phyloP scores from a whole-genome alignment of 2,797 vertebrate species.

The Psittacula derbiana region DNA sequence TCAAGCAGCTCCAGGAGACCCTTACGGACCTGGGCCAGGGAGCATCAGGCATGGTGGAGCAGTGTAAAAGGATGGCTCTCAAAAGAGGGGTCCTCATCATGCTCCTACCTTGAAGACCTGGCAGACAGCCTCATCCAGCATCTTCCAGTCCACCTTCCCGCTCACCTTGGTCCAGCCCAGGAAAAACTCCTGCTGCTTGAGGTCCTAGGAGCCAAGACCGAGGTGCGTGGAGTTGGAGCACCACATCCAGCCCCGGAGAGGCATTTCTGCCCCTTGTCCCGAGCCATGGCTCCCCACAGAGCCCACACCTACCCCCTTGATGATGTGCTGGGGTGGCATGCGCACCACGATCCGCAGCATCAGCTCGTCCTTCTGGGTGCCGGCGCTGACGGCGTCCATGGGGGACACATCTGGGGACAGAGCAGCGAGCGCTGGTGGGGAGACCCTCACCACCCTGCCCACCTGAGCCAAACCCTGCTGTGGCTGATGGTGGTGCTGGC shows the following conservation, averaged over 20 bases:
- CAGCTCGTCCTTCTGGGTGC: constrained; percentile 81
- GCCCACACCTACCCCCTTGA: constrained; percentile 85
- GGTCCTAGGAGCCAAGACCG: constrained; percentile 74
- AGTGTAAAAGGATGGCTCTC: neutral
- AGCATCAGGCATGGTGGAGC: neutral
- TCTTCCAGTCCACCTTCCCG: constrained; percentile 87
- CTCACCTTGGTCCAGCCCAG: constrained; percentile 86
- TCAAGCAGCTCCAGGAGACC: neutral
- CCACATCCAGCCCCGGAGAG: rapidly evolving
- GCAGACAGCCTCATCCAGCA: constrained; percentile 87
- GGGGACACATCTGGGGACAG: constrained; percentile 80
- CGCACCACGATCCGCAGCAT: constrained; percentile 83
- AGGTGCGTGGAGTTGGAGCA: neutral
- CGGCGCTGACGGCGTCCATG: constrained; percentile 78
- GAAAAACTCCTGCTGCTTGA: constrained; percentile 90
- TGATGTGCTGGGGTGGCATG: constrained; percentile 85
- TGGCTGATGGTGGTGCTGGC: rapidly evolving
- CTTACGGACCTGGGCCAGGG: neutral
- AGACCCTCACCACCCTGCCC: rapidly evolving
- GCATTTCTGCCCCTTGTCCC: neutral
- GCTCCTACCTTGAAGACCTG: constrained; percentile 86
- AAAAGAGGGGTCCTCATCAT: neutral
- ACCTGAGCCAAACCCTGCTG: neutral
- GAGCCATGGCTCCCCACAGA: neutral
- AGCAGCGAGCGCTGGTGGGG: neutral